Base-by-base conservation (phyloP, 1,140 invertebrate genomes). In the Vanessa tameamea region DNA sequence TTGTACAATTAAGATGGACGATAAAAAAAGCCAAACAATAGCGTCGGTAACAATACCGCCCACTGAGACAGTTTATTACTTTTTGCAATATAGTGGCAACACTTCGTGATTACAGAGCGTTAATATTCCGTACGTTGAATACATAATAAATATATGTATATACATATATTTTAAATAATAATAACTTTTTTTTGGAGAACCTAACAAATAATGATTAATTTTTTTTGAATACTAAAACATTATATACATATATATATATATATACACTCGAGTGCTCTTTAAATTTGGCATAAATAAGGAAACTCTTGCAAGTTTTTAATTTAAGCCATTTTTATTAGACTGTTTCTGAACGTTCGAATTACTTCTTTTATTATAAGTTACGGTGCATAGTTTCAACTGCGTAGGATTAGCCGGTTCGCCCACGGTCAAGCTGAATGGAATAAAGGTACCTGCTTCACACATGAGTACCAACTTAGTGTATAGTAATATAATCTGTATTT, bases 21-120 rank as follows among this genome's bases (percentile, higher is more conserved):
- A 77, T 77, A 73, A 77, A 77, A 73, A 70, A 75, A 66, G 8
- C 47, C 68, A 74, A 73, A 77, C 72, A 77, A 77, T 74, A 50
- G 67, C 50, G 43, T 55, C 72, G 68, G 64, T 73, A 74, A 77
- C 72, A 76, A 77, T 77, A 71, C 76, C 76, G 72, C 76, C 76
- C 72, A 78, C 72, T 78, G 76, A n/a, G 72, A 71, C 57, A 23
- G 68, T 78, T 75, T 78, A 78, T 78, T 78, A 70, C 68, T 78
- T 78, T 73, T 78, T 72, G 76, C 76, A 78, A 67, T 47, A 15
- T 16, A 43, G 37, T 69, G 73, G 65, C 68, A 75, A 73, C 71
- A 74, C 76, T 70, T 31, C 16, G 64, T 73, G 72, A 73, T 75
- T 71, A 75, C 69, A 65, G 67, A 47, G 37, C 50, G 23, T 75